These are phyloP conservation scores for Hypomecis punctinalis DNA, from an alignment of 2,888 invertebrate species.

Conservation along the genomic window DNA sequence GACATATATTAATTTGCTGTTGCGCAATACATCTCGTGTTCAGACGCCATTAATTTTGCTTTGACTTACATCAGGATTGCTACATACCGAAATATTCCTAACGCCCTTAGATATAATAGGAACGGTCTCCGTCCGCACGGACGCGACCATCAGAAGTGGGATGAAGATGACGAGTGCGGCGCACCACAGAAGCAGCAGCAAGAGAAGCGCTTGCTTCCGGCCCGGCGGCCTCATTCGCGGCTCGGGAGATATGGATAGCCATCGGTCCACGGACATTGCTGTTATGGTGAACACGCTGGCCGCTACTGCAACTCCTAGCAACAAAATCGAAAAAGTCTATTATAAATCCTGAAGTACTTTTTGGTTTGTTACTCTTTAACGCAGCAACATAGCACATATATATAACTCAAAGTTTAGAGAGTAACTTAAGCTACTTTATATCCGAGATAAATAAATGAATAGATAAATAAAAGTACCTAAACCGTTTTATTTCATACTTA, in stretches of 20 bases:
- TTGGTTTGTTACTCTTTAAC: no score
- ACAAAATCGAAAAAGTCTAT: no score
- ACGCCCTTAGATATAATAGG: constrained; percentile 68
- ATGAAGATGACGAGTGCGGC: constrained; percentile 88
- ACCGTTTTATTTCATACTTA: no score
- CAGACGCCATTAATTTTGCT: no score
- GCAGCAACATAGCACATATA: no score
- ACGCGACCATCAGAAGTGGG: constrained; percentile 85
- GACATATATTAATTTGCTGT: no score
- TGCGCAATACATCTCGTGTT: no score
- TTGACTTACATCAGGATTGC: background rate
- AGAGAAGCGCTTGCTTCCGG: constrained; percentile 86
- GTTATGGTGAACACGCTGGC: constrained; percentile 92
- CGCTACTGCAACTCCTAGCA: constrained; percentile 89
- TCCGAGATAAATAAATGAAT: no score
- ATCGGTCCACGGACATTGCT: constrained; percentile 91
- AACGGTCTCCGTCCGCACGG: constrained; percentile 68
- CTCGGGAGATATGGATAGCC: constrained; percentile 88
- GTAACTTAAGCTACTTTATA: no score
- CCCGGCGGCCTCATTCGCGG: constrained; percentile 86
- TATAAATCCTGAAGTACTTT: no score
- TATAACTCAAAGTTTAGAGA: no score
- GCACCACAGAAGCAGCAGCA: constrained; percentile 88
- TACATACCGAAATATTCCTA: constrained; percentile 71
- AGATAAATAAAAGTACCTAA: no score